These are phyloP conservation scores for Podarcis raffonei DNA, from an alignment of 2,113 vertebrate species.

Conservation along the genomic window DNA sequence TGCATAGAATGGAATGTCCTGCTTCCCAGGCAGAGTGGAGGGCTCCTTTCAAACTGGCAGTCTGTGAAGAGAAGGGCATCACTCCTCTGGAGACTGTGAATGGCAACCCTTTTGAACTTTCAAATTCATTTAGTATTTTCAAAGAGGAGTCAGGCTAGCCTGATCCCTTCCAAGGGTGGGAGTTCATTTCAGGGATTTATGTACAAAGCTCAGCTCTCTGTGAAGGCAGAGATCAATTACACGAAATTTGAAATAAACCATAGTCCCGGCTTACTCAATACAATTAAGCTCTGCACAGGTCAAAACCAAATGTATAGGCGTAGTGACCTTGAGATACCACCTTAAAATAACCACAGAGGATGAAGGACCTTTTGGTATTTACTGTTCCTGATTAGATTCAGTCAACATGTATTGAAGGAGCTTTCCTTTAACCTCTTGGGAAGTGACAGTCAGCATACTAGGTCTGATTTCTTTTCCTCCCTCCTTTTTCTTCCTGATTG, in stretches of 20 bases:
- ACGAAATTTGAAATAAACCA: constrained; percentile 58
- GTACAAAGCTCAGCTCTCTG: constrained; percentile 37
- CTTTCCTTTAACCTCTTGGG: constrained; percentile 52
- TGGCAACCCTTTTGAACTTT: constrained; percentile 44
- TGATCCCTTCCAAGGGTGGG: constrained; percentile 54
- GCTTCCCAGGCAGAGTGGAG: background rate
- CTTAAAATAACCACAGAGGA: constrained; percentile 34
- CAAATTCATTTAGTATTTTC: constrained; percentile 65
- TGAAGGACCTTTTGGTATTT: constrained; percentile 69
- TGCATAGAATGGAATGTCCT: too few relatives aligned
- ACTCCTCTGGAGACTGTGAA: background rate
- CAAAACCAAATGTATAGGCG: constrained; percentile 29
- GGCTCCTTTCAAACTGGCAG: background rate
- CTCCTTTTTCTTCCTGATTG: background rate
- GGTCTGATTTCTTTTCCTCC: constrained; percentile 18
- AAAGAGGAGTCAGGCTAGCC: constrained; percentile 41
- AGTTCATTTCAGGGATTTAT: constrained; percentile 70
- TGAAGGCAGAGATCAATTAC: constrained; percentile 69
- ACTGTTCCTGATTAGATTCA: constrained; percentile 67
- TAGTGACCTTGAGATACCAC: constrained; percentile 60
- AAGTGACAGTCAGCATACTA: constrained; percentile 13
- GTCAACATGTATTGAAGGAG: constrained; percentile 43
- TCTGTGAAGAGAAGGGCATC: background rate
- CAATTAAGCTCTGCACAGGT: constrained; percentile 47
- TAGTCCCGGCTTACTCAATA: constrained; percentile 37